Evolutionary conservation across 2,113 vertebrate genomes (phyloP).

Genomic region (Macrotis lagotis): DNA sequence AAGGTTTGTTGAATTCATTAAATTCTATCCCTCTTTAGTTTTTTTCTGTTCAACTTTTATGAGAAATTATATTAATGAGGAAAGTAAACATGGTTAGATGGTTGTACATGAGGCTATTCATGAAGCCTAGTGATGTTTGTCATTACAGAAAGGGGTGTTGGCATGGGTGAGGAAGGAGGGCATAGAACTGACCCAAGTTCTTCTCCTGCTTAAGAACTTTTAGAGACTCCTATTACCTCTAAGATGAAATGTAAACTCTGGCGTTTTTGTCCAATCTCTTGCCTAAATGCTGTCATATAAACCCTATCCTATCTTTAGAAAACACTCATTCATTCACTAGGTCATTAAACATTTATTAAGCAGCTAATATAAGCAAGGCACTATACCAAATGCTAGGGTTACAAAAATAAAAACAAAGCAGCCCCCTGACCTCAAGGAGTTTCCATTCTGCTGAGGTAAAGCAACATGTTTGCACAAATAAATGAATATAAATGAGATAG

Average conservation of each 20-base stretch:
- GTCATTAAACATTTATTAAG: not conserved
- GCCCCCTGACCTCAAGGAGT: not conserved
- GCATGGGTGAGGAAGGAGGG: not conserved
- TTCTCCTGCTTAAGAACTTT: not conserved
- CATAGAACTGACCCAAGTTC: not conserved
- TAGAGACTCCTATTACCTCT: not conserved
- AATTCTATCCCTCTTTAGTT: not conserved
- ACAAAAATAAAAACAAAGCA: not conserved
- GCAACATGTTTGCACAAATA: not conserved
- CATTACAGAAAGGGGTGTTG: conserved; percentile 16
- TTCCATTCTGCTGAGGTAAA: not conserved
- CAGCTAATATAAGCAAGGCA: not conserved
- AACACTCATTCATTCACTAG: not conserved
- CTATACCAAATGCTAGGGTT: not conserved
- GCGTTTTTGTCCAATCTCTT: not conserved
- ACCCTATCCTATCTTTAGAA: not conserved
- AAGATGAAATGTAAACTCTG: not conserved
- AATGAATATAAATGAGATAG: too few relatives aligned
- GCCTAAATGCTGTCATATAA: not conserved
- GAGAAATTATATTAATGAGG: conserved; percentile 21
- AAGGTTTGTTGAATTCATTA: not conserved
- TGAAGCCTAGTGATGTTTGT: not conserved
- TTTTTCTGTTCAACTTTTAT: conserved; percentile 11
- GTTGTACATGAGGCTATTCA: not conserved
- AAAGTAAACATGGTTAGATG: not conserved